Evolutionary conservation across 2,797 vertebrate genomes (phyloP), one percentile per base, ranked within the genome.

Genomic region (Astyanax mexicanus): DNA sequence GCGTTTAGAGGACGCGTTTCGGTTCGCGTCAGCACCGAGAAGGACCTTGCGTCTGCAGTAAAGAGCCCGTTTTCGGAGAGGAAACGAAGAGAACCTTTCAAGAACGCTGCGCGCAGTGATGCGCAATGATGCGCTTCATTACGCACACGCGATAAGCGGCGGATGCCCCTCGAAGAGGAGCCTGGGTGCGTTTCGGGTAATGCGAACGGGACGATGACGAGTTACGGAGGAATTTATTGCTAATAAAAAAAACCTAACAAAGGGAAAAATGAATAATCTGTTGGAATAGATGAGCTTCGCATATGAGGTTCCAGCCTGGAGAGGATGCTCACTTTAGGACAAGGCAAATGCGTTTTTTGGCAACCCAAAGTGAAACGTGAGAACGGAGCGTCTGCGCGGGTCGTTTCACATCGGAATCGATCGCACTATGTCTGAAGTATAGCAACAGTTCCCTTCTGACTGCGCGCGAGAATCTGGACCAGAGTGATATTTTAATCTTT

Each of bases 41-140:
- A 19, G 3, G 45, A 47, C 19, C 29, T 5, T 2, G 29, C 29
- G 29, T 5, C n/a, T n/a, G n/a, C n/a, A n/a, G n/a, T n/a, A n/a
- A n/a, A n/a, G n/a, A n/a, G n/a, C n/a, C n/a, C n/a, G n/a, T n/a
- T 35, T n/a, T 10, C 29, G 17, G 29, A 32, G 25, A 38, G 25
- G 25, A 23, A 45, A 40, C 27, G 7, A 55, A 47, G 27, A 17
- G 3, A 44, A 17, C 15, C 3, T n/a, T 68, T 42, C 12, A 25
- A 27, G 35, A 4, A 9, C 8, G 27, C 15, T 17, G 3, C 0
- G 27, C 40, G 35, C 35, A 19, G 49, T 38, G 38, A 49, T 64
- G 72, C 62, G 58, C 35, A 19, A 49, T 38, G 38, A 49, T 64
- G 72, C 62, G 58, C 68, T 40, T 27, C 68, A 57, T 51, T 40